Evolutionary conservation across 2,113 vertebrate genomes (phyloP).

Genomic region (Centropus bengalensis): DNA sequence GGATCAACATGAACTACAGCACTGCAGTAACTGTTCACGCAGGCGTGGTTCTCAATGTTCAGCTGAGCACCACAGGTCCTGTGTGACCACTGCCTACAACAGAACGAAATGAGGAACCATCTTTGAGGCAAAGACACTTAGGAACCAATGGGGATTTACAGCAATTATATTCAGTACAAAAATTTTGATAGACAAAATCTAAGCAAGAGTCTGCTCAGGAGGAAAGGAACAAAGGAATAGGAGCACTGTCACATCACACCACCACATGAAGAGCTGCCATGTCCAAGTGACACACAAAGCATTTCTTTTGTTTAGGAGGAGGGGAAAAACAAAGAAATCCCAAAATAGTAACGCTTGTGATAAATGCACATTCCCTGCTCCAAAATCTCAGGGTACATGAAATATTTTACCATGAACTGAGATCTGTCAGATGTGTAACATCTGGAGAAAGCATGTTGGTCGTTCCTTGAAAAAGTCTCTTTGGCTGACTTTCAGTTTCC

Average conservation of each 20-base stretch:
- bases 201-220: neutral
- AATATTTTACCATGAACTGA: conserved; percentile 87
- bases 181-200: neutral
- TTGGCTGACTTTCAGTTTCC: conserved; percentile 96
- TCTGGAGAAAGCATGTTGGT: conserved; percentile 92
- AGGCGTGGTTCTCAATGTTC: neutral
- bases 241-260: neutral
- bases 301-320: neutral
- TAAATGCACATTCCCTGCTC: neutral
- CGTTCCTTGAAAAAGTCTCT: conserved; percentile 96
- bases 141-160: neutral
- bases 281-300: rapidly evolving
- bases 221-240: neutral
- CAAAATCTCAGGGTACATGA: neutral
- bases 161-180: neutral
- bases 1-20: neutral
- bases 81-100: neutral
- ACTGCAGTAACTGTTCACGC: neutral
- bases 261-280: neutral
- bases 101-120: neutral
- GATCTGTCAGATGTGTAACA: conserved; percentile 84
- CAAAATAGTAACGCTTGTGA: neutral
- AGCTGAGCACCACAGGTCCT: neutral
- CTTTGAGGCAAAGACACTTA: neutral
- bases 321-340: neutral